Evolutionary conservation across 2,113 vertebrate genomes (phyloP).

Genomic region (Azemiops feae): DNA sequence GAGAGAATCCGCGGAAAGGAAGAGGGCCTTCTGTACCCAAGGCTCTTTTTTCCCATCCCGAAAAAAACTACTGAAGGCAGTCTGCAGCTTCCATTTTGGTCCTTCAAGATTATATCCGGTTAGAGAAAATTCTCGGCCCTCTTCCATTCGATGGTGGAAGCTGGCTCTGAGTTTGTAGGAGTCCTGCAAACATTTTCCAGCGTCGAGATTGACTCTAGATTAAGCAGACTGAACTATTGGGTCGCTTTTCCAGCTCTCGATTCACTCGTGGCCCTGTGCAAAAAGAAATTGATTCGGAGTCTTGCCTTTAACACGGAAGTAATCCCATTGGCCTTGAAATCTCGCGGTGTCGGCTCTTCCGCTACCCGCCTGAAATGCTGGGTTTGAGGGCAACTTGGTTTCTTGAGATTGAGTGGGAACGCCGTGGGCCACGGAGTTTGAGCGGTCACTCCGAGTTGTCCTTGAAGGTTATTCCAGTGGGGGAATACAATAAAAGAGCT

Average conservation of each 20-base stretch:
- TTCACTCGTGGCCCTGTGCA: not conserved
- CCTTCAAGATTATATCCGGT: not conserved
- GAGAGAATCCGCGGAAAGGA: too few species aligned
- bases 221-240: not conserved
- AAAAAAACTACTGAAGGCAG: not conserved
- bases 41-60: too few species aligned
- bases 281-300: not conserved
- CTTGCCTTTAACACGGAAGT: not conserved
- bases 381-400: not conserved
- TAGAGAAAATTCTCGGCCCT: too few species aligned
- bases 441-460: not conserved
- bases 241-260: not conserved
- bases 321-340: not conserved
- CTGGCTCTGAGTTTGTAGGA: not conserved
- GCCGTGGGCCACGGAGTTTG: not conserved
- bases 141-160: not conserved
- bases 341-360: not conserved
- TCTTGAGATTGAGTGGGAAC: not conserved
- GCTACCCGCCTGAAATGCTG: not conserved
- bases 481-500: not conserved
- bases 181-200: not conserved
- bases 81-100: not conserved
- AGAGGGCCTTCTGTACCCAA: not conserved
- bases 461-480: not conserved
- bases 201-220: not conserved